These are phyloP conservation scores for Antidorcas marsupialis DNA, from an alignment of 2,113 vertebrate genomes.

Conservation along the genomic window DNA sequence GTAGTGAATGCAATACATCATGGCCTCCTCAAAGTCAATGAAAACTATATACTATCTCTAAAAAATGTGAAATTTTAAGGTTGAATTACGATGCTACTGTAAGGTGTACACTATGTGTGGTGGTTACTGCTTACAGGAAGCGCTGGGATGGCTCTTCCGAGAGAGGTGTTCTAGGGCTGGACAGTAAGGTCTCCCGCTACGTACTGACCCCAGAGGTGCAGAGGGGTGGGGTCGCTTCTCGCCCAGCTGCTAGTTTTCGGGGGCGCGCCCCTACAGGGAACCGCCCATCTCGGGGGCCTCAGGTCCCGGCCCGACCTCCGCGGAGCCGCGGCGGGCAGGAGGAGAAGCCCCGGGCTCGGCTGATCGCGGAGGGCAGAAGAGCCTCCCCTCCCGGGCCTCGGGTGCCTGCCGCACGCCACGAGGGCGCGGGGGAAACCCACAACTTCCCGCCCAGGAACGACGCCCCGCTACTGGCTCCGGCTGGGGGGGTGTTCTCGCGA, in stretches of 20 bases:
- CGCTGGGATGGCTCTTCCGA: not conserved
- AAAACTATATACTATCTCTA: not conserved
- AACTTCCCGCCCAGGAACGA: conserved; percentile 22
- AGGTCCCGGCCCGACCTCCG: not conserved
- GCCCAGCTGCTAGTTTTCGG: rapidly evolving
- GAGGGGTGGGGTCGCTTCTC: not conserved
- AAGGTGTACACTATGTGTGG: not conserved
- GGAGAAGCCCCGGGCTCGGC: not conserved
- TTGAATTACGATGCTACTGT: not conserved
- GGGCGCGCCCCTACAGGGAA: not conserved
- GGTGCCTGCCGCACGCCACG: not conserved
- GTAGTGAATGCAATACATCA: not conserved
- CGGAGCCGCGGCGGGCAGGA: not conserved
- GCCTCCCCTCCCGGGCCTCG: not conserved
- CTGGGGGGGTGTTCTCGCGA: conserved; percentile 68
- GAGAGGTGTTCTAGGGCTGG: not conserved
- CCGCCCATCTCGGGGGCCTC: not conserved
- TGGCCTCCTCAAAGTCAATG: not conserved
- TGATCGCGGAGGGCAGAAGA: too few species aligned
- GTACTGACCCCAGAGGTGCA: rapidly evolving
- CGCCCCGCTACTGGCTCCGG: conserved; percentile 14
- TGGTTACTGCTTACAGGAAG: not conserved
- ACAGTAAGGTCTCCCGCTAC: rapidly evolving
- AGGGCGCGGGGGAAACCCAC: conserved; percentile 36
- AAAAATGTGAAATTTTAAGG: not conserved